Base-by-base conservation (phyloP, 1,140 invertebrate species). In the Globodera ellingtonae region DNA sequence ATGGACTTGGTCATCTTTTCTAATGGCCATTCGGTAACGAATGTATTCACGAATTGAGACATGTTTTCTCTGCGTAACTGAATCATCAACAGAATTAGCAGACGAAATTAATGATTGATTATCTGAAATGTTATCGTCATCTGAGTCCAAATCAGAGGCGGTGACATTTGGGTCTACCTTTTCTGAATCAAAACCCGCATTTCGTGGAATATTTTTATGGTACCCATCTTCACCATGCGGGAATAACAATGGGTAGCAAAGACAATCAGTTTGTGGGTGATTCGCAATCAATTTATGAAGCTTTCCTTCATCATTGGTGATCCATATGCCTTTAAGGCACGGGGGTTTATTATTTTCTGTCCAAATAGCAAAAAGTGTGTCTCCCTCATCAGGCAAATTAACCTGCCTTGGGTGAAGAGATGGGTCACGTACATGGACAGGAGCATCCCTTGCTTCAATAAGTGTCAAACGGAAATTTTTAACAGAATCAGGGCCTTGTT, bases 41-140 rank as follows among this genome's bases (percentile, higher is more conserved):
- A 74, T 47, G 52, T 74, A 74, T 18, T 74, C 72, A 7, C 72
- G 15, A 2, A 56, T 24, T 24, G 7, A 21, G 50, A 74, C 65
- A 74, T 44, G 15, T 3, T 74, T n/a, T 21, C 52, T 21, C 7
- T 21, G 0, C 35, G 48, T 24, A 24, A 24, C 1, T 3, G 72
- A 0, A 2, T 74, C 48, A 52, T 15, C 18, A n/a, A 4, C 46
- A 73, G 72, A 56, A n/a, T 7, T 15, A 7, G 3, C 0, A 13
- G 6, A 8, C 4, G 46, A 4, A 9, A 9, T 13, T 9, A 4
- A 44, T 7, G 50, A 56, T 18, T 35, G 10, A 50, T 74, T 46
- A 52, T 74, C 6, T 4, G 72, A 74, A 3, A 18, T n/a, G 13
- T 46, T 13, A 24, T 6, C 56, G 18, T 59, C 56, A 24, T 24